Base-by-base conservation (phyloP, 2,797 vertebrate species). In the Epinephelus malabaricus region DNA sequence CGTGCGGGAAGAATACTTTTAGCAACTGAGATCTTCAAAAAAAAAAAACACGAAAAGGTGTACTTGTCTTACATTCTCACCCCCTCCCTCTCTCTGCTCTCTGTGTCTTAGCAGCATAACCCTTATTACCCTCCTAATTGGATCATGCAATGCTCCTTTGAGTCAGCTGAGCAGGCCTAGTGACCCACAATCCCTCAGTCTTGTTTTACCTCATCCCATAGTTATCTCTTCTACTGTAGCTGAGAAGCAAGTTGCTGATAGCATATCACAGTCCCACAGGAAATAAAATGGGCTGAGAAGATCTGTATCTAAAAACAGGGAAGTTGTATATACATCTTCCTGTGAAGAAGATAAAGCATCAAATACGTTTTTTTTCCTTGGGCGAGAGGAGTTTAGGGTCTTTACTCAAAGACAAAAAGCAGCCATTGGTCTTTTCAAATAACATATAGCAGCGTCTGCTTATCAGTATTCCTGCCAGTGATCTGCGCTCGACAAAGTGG, bases 121-220 rank as follows among this genome's bases (percentile, higher is more conserved):
- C 91, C 87, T 89, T 85, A 85, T 93, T 91, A 91, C 72, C 81
- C 74, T 88, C 72, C 58, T 92, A 92, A 93, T 89, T 93, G 84
- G 89, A 88, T 91, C 89, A 87, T 66, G 60, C 46, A 68, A 77
- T 2, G n/a, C 64, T 82, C 63, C 70, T 91, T 86, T 87, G 73
- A 86, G 89, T 82, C 68, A 69, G 59, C 30, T 23, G 25, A 59
- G 71, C 74, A 69, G 62, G 83, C 88, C 82, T 14, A 74, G 83
- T 90, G 89, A 91, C 86, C 90, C 88, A 70, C 87, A 81, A 86
- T 89, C 79, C 75, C 59, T 76, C 69, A 50, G 77, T 80, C 74
- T 73, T 79, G 82, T 87, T 85, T 71, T 71, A 66, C 75, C 61
- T 73, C 79, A 30, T 79, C 34, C 62, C 50, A 45, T 46, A 67